Conservation (phyloP, 2,113 vertebrate species). For the Otis tarda region DNA sequence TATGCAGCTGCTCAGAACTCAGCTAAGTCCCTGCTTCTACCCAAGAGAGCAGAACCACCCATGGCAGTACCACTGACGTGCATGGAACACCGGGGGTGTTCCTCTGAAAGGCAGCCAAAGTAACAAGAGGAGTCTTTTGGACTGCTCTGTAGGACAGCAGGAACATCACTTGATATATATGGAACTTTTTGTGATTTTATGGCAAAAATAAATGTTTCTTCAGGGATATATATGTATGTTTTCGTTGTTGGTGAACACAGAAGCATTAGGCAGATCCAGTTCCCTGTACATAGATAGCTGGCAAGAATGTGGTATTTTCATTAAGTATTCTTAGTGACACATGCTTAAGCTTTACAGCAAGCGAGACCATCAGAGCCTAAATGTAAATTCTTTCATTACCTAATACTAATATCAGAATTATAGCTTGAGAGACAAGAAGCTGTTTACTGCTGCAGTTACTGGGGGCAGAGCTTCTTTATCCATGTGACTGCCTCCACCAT, state of each 20-base stretch:
- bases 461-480: background rate
- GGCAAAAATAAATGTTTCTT: background rate
- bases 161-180: background rate
- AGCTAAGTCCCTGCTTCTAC: background rate
- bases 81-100: background rate
- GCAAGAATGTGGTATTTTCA: background rate
- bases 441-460: background rate
- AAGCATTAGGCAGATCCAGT: background rate
- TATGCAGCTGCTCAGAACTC: background rate
- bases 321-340: background rate
- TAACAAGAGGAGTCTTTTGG: background rate
- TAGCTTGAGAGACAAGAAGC: background rate
- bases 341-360: background rate
- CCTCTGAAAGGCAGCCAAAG: background rate
- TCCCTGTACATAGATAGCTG: background rate
- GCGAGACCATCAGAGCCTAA: background rate
- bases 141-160: background rate
- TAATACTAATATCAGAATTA: background rate
- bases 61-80: background rate
- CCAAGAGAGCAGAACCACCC: background rate
- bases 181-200: background rate
- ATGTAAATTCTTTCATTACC: background rate
- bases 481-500: background rate
- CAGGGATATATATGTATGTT: background rate
- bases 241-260: background rate